Evolutionary conservation across 1,140 invertebrate genomes (phyloP).

Genomic region (Brachionus sp.): DNA sequence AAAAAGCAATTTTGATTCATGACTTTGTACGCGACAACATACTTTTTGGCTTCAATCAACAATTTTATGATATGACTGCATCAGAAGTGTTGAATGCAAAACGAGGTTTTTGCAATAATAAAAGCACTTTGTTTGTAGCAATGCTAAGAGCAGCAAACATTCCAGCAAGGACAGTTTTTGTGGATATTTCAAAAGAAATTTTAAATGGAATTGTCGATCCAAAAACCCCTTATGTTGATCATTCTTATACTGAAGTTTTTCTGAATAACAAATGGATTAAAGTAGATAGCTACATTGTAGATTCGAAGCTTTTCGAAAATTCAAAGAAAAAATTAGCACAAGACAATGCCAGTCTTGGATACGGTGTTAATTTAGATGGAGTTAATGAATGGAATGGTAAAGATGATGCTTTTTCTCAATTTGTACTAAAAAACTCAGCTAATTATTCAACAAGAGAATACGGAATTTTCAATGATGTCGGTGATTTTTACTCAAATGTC

Average conservation of each 20-base stretch:
- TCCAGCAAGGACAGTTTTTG: background rate
- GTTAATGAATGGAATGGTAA: slow-evolving; percentile 27
- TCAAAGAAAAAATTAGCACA: background rate
- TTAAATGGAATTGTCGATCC: slow-evolving; percentile 6
- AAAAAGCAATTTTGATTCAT: background rate
- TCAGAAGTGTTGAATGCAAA: background rate
- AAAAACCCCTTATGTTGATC: background rate
- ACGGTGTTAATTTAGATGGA: slow-evolving; percentile 2
- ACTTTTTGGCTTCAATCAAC: background rate
- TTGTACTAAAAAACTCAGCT: background rate
- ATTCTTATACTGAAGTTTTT: slow-evolving; percentile 18
- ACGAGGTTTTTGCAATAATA: slow-evolving; percentile 8
- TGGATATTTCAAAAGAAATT: background rate
- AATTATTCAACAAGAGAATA: background rate
- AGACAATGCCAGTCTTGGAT: background rate
- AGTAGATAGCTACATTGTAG: slow-evolving; percentile 26
- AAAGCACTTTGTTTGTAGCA: slow-evolving; percentile 5
- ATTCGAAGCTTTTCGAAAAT: background rate
- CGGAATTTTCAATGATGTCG: background rate
- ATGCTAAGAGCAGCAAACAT: background rate
- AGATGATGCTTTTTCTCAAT: slow-evolving; percentile 13
- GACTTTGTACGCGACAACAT: background rate
- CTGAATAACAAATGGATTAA: background rate
- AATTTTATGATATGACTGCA: background rate
- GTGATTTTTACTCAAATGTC: background rate